Conservation (phyloP, 2,888 invertebrate species). For the Stenichneumon culpator region DNA sequence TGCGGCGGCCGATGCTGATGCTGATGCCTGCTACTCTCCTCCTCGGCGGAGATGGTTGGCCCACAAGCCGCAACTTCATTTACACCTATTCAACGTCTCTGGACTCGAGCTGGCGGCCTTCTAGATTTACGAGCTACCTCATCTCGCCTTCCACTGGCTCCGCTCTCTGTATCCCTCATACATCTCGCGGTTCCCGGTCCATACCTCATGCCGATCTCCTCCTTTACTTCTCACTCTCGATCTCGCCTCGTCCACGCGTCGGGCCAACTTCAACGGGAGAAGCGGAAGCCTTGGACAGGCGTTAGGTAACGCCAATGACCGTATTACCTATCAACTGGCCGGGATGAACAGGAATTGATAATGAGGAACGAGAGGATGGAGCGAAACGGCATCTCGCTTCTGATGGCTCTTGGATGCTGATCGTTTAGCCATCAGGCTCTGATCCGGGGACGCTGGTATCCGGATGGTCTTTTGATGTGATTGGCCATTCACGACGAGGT, state of each 20-base stretch:
- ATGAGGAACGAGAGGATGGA: conserved; percentile 8
- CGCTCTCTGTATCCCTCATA: conserved; percentile 28
- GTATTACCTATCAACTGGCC: conserved; percentile 50
- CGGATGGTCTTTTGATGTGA: conserved; percentile 35
- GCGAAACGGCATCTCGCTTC: background rate
- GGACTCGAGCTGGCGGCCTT: conserved; percentile 73
- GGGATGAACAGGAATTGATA: conserved; percentile 40
- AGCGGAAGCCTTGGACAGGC: conserved; percentile 39
- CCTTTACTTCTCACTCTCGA: conserved; percentile 60
- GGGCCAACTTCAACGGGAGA: conserved; percentile 12
- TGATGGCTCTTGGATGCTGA: conserved; percentile 17
- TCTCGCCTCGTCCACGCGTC: conserved; percentile 46
- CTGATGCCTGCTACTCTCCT: conserved; percentile 30
- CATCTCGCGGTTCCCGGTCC: conserved; percentile 29
- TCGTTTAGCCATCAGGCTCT: conserved; percentile 36
- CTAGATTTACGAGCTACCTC: conserved; percentile 82
- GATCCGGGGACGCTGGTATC: background rate
- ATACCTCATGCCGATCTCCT: conserved; percentile 48
- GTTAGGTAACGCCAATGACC: conserved; percentile 39
- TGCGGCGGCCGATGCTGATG: conserved; percentile 21
- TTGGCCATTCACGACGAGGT: conserved; percentile 29
- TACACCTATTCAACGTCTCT: conserved; percentile 83
- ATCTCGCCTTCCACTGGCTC: conserved; percentile 64
- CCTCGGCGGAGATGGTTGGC: conserved; percentile 55
- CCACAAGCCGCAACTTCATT: conserved; percentile 82